phyloP scores from a whole-genome alignment of 2,888 invertebrate genomes.

The Pheosia gnoma region DNA sequence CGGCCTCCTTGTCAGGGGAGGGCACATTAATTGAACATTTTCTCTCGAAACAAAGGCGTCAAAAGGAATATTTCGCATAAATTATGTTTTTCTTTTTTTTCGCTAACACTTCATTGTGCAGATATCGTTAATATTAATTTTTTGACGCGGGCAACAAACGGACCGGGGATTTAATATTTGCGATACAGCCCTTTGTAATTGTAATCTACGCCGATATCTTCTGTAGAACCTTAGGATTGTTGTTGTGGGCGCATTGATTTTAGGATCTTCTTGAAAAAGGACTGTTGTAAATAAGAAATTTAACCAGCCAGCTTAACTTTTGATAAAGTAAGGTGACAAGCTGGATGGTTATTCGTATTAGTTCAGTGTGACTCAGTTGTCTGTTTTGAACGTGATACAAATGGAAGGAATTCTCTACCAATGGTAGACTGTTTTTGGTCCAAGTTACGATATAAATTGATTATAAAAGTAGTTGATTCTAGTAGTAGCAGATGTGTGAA shows the following conservation, averaged over 20 bases:
- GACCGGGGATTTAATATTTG: constrained; percentile 70
- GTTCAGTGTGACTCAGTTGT: too few species aligned
- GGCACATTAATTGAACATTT: constrained; percentile 73
- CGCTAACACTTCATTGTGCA: constrained; percentile 76
- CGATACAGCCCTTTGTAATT: constrained; percentile 78
- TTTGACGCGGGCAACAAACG: constrained; percentile 80
- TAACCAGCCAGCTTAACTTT: too few species aligned
- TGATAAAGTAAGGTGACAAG: too few species aligned
- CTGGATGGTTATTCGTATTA: too few species aligned
- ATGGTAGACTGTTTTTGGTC: too few species aligned
- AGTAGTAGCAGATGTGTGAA: too few species aligned
- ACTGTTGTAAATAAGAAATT: constrained; percentile 4
- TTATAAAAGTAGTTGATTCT: too few species aligned
- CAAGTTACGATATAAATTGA: too few species aligned
- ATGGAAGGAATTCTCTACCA: too few species aligned
- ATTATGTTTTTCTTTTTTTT: constrained; percentile 71
- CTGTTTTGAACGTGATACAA: too few species aligned
- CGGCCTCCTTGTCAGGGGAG: constrained; percentile 6
- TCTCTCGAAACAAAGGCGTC: constrained; percentile 72
- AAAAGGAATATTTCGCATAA: constrained; percentile 80
- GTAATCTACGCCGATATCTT: constrained; percentile 55
- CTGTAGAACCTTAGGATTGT: background rate
- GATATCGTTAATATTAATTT: constrained; percentile 84
- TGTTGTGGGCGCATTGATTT: background rate
- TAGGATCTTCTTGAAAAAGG: background rate